A percentile compares a stretch with the other conserved stretches of the same genome.
Evolutionary conservation across 2,888 invertebrate species (phyloP).

Genomic region (Aproaerema taeniolella): DNA sequence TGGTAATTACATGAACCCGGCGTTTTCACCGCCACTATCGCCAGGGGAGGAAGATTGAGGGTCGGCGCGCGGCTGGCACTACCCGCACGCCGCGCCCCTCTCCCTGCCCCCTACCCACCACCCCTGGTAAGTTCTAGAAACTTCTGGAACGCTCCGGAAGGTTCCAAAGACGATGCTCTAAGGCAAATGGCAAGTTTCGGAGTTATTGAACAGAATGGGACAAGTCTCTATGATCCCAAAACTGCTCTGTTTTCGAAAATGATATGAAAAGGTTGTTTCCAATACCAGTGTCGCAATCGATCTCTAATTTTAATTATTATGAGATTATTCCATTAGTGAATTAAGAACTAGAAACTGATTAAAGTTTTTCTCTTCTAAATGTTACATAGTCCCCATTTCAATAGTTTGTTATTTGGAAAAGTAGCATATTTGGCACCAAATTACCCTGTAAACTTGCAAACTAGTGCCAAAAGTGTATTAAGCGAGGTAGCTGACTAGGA

Average conservation of each 20-base stretch:
- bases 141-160: conserved; percentile 21
- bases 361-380: conserved; percentile 10
- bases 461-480: conserved; percentile 26
- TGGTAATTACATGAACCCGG: conserved; percentile 84
- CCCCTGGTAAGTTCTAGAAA: conserved; percentile 53
- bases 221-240: no score
- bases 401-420: conserved; percentile 4
- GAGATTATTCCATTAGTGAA: conserved; percentile 76
- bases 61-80: conserved; percentile 78
- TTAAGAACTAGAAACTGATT: conserved; percentile 41
- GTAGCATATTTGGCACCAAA: conserved; percentile 11
- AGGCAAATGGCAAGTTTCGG: neutral
- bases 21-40: conserved; percentile 86
- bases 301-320: conserved; percentile 63
- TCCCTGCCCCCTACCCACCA: conserved; percentile 56
- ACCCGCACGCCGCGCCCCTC: conserved; percentile 72
- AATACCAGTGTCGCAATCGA: conserved; percentile 43
- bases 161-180: conserved; percentile 9
- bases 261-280: no score
- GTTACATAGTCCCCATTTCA: conserved; percentile 12
- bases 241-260: no score
- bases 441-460: neutral
- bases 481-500: conserved; percentile 46
- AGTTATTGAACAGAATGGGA: conserved; percentile 15
- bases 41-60: conserved; percentile 88